phyloP scores from a whole-genome alignment of 2,888 invertebrate species.

The Seira musarum region DNA sequence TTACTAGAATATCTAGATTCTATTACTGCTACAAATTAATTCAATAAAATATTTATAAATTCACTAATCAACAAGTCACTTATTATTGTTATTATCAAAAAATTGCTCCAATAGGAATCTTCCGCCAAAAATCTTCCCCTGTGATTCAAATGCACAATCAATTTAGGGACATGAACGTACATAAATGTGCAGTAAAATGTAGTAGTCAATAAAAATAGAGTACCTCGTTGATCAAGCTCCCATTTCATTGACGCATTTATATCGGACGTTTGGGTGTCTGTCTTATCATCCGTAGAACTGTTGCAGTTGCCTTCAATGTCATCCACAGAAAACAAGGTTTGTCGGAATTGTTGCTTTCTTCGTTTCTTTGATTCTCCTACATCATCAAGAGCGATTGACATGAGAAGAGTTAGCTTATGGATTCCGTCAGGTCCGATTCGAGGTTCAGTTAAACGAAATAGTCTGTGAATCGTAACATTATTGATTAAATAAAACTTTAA shows the following conservation, averaged over 20 bases:
- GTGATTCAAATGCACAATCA: no score
- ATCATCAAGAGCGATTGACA: conserved; percentile 52
- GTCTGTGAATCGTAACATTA: conserved; percentile 47
- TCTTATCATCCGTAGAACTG: background rate
- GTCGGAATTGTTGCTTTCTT: background rate
- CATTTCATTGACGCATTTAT: conserved; percentile 2
- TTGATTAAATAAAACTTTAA: no score
- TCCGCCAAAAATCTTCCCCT: conserved; percentile 61
- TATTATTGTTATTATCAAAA: conserved; percentile 22
- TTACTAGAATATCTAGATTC: no score
- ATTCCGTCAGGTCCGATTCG: conserved; percentile 46
- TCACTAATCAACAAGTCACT: no score
- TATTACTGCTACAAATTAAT: no score
- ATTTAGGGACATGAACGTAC: no score
- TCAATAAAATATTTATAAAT: conserved; percentile 11
- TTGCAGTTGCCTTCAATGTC: conserved; percentile 16
- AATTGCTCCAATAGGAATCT: conserved; percentile 52
- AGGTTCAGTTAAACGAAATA: conserved; percentile 48
- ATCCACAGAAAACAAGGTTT: conserved; percentile 22
- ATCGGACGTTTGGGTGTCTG: background rate
- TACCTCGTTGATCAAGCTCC: conserved; percentile 32
- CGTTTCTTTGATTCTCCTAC: conserved; percentile 24
- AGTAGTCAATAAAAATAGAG: no score
- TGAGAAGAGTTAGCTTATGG: conserved; percentile 36
- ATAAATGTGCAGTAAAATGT: no score